A percentile compares a stretch with the other conserved stretches of the same genome.
Evolutionary conservation across 64 coral and sea anemone species (phyloP).

Genomic region (Astreopora myriophthalma): DNA sequence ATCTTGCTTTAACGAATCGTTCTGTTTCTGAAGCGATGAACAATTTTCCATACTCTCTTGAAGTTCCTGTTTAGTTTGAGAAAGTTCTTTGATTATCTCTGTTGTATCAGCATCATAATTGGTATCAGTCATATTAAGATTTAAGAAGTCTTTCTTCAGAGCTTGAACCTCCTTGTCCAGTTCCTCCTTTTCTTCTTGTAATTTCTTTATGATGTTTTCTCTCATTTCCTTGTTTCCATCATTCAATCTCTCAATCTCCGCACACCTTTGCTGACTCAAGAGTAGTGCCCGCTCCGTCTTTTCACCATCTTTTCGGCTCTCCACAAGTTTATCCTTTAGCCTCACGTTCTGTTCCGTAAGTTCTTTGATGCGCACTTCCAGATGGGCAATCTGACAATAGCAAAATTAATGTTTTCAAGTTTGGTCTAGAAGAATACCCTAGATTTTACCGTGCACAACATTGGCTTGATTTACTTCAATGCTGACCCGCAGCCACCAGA

Average conservation of each 20-base stretch:
- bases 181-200: slow-evolving; percentile 19
- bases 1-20: slow-evolving; percentile 11
- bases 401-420: neutral
- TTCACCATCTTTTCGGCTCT: neutral
- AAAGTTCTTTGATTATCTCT: neutral
- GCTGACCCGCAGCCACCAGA: too few relatives aligned
- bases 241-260: neutral
- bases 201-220: neutral
- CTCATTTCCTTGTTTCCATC: neutral
- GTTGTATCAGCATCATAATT: neutral
- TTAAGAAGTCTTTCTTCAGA: neutral
- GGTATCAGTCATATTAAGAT: neutral
- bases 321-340: slow-evolving; percentile 14
- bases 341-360: slow-evolving; percentile 17
- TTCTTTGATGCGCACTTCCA: slow-evolving; percentile 34
- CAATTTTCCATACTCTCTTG: neutral
- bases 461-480: too few relatives aligned
- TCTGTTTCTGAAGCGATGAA: neutral
- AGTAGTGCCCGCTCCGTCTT: neutral
- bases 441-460: too few relatives aligned
- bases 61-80: neutral
- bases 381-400: neutral
- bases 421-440: neutral
- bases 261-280: neutral
- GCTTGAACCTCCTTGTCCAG: neutral